Percentiles rank a stretch among this genome's conserved stretches.
Evolutionary conservation across 2,797 vertebrate genomes (phyloP).

Genomic region (Onychomys torridus): DNA sequence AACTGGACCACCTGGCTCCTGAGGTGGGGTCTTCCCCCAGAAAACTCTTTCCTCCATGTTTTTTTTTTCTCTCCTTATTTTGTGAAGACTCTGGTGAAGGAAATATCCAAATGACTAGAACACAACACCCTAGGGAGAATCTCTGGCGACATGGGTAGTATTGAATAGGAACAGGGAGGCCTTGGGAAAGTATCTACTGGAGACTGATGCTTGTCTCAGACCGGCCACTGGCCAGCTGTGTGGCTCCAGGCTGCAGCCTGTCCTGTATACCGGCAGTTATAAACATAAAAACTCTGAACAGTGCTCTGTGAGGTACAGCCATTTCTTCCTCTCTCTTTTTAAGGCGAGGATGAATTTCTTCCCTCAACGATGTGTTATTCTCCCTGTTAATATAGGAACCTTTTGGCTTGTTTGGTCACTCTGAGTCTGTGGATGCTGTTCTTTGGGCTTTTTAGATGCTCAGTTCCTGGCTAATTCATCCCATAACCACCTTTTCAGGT

Average conservation of each 20-base stretch:
- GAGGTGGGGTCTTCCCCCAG: neutral
- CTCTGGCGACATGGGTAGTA: neutral
- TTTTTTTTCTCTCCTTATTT: neutral
- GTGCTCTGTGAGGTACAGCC: neutral
- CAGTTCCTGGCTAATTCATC: neutral
- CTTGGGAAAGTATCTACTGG: rapidly evolving
- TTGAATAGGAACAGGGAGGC: neutral
- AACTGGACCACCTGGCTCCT: neutral
- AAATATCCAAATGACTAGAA: neutral
- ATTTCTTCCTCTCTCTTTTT: neutral
- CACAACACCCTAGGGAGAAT: neutral
- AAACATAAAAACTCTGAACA: neutral
- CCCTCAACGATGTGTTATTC: neutral
- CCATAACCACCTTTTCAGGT: neutral
- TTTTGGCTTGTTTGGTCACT: neutral
- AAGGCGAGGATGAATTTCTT: neutral
- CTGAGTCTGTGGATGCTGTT: neutral
- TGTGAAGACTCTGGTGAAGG: neutral
- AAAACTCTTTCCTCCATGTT: neutral
- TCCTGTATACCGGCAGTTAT: neutral
- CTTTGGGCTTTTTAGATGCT: neutral
- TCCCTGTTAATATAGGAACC: rapidly evolving
- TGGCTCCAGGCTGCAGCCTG: neutral
- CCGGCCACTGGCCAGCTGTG: neutral
- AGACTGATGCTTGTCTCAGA: neutral